phyloP scores from a whole-genome alignment of 2,888 invertebrate genomes.

The Apoderus coryli region DNA sequence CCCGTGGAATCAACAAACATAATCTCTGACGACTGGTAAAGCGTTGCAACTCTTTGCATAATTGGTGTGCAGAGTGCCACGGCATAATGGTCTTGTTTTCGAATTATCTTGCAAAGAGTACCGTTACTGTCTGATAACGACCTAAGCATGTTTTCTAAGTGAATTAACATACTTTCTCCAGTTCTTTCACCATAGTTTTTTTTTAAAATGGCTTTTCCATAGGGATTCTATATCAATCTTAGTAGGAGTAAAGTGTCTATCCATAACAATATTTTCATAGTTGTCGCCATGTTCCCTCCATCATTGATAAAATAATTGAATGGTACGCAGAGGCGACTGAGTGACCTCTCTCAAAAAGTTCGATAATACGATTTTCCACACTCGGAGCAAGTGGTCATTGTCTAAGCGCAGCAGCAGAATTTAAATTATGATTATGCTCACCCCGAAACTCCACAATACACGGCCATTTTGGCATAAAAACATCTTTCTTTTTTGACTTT shows the following conservation, averaged over 20 bases:
- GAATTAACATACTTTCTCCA: constrained; percentile 6
- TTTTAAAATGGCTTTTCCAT: constrained; percentile 11
- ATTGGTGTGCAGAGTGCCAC: constrained; percentile 11
- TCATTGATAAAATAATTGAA: constrained; percentile 10
- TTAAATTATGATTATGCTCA: constrained; percentile 3
- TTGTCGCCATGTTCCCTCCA: constrained; percentile 9
- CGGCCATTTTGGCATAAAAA: constrained; percentile 2
- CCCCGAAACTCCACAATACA: constrained; percentile 3
- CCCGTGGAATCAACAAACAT: no score
- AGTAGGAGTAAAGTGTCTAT: constrained; percentile 11
- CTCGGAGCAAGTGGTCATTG: constrained; percentile 1
- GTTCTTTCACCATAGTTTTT: constrained; percentile 9
- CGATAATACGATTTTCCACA: constrained; percentile 6
- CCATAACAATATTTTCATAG: constrained; percentile 9
- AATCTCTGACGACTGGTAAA: constrained; percentile 12
- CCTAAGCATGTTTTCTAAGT: constrained; percentile 8
- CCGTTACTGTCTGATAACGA: constrained; percentile 7
- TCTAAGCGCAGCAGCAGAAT: not conserved
- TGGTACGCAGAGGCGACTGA: constrained; percentile 10
- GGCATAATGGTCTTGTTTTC: constrained; percentile 8
- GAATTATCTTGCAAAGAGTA: constrained; percentile 7
- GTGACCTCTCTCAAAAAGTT: constrained; percentile 10
- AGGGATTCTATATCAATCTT: constrained; percentile 10
- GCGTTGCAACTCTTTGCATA: constrained; percentile 12
- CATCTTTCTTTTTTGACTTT: constrained; percentile 2